Evolutionary conservation across 2,797 vertebrate species (phyloP).

Genomic region (Eidolon dupreanum): DNA sequence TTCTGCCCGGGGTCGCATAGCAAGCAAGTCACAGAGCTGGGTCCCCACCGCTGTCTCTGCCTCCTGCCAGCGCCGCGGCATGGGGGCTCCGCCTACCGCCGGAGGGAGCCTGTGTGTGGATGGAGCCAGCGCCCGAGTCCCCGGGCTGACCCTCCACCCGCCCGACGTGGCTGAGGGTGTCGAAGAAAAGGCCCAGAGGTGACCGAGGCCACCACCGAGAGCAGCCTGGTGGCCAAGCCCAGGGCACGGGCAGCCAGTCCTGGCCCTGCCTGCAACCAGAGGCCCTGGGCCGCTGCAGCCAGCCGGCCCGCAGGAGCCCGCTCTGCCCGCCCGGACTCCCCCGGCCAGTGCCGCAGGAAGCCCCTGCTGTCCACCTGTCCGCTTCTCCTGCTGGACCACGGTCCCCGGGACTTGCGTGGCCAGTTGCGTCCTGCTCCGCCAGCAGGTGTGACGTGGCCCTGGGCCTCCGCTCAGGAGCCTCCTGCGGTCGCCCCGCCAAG

Average conservation of each 20-base stretch:
- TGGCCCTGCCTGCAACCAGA: fast-evolving
- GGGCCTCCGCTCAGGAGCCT: background rate
- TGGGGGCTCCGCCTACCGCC: background rate
- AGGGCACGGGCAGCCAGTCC: fast-evolving
- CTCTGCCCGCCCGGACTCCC: background rate
- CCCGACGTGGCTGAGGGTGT: fast-evolving
- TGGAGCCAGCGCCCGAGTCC: fast-evolving
- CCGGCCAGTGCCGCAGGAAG: fast-evolving
- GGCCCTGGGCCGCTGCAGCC: background rate
- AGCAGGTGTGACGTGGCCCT: fast-evolving
- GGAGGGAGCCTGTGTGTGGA: background rate
- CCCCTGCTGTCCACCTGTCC: background rate
- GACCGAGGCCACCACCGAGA: fast-evolving
- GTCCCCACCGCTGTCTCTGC: background rate
- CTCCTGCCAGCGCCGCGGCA: fast-evolving
- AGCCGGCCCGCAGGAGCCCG: fast-evolving
- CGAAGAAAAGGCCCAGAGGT: fast-evolving
- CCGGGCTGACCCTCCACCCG: fast-evolving
- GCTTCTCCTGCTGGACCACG: background rate
- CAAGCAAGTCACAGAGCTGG: background rate
- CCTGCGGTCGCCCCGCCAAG: background rate
- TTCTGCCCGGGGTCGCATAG: background rate
- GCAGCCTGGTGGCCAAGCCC: fast-evolving
- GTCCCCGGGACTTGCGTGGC: fast-evolving
- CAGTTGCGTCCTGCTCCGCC: background rate